A percentile compares a stretch with the other conserved stretches of the same genome.
phyloP scores from a whole-genome alignment of 2,113 vertebrate species.

The Mus spicilegus region DNA sequence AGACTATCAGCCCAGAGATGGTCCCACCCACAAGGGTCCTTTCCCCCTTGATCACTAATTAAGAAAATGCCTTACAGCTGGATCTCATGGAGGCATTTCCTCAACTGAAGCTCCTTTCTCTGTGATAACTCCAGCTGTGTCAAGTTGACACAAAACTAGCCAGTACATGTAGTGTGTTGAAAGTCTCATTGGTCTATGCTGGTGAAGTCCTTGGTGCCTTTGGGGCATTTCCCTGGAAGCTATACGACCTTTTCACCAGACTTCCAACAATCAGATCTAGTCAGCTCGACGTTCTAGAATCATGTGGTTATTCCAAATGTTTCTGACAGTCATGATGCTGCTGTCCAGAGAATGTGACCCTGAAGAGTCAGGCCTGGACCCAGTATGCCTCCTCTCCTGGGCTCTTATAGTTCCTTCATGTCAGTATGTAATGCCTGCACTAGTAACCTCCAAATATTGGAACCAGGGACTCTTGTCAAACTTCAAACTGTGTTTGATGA shows the following conservation, averaged over 20 bases:
- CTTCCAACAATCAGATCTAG: background rate
- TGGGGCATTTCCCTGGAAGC: background rate
- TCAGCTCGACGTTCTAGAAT: too few relatives aligned
- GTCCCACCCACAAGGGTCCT: too few relatives aligned
- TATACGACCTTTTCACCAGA: background rate
- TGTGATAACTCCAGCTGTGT: too few relatives aligned
- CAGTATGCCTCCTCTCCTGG: rapidly evolving
- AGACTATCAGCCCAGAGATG: too few relatives aligned
- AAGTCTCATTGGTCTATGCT: background rate
- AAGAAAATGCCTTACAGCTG: too few relatives aligned
- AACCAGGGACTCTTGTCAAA: background rate
- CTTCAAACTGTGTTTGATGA: background rate
- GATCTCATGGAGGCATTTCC: too few relatives aligned
- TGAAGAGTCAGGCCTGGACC: too few relatives aligned
- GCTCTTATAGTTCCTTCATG: background rate
- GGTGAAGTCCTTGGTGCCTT: background rate
- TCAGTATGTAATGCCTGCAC: background rate
- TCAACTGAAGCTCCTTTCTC: too few relatives aligned
- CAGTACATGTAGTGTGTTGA: too few relatives aligned
- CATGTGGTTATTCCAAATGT: background rate
- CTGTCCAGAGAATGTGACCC: background rate
- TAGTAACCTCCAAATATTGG: background rate
- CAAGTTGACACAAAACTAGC: too few relatives aligned
- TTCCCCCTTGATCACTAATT: too few relatives aligned
- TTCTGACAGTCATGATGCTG: background rate